Percentiles rank a stretch among this genome's conserved stretches.
Conservation (phyloP, 1,140 invertebrate species). For the Odontomachus brunneus region DNA sequence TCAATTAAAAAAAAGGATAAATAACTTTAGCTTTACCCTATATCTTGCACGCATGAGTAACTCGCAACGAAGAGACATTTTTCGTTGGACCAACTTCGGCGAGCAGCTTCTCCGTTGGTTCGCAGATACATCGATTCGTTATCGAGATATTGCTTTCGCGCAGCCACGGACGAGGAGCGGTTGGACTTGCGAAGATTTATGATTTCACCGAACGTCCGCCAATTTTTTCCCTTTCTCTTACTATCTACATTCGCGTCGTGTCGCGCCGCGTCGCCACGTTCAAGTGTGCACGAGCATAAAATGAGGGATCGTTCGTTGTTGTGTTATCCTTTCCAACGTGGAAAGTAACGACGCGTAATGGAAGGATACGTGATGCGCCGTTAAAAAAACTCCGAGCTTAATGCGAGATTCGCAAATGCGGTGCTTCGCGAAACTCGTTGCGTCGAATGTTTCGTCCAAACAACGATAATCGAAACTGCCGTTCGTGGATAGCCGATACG, state of each 20-base stretch:
- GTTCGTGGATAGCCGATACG: too few relatives aligned
- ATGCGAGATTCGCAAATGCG: too few relatives aligned
- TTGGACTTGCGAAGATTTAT: slow-evolving; percentile 66
- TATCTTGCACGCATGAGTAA: slow-evolving; percentile 32
- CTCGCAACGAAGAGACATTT: slow-evolving; percentile 54
- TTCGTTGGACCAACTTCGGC: slow-evolving; percentile 41
- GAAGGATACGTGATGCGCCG: slow-evolving; percentile 1
- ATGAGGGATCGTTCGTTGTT: slow-evolving; percentile 32
- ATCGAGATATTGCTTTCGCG: slow-evolving; percentile 63
- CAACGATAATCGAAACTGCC: neutral
- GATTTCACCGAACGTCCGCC: slow-evolving; percentile 51
- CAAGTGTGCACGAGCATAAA: slow-evolving; percentile 30
- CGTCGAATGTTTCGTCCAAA: neutral
- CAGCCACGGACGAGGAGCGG: slow-evolving; percentile 39
- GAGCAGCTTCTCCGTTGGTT: slow-evolving; percentile 26
- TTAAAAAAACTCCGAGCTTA: neutral
- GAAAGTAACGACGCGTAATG: neutral
- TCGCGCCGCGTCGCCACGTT: slow-evolving; percentile 28
- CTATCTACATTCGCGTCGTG: slow-evolving; percentile 26
- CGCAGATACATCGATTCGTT: slow-evolving; percentile 69
- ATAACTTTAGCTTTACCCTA: neutral
- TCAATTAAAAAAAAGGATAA: slow-evolving; percentile 1
- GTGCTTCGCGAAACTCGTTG: too few relatives aligned
- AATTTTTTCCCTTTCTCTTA: slow-evolving; percentile 62
- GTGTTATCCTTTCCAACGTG: neutral